Conservation (phyloP, 2,797 vertebrate genomes). For the Austrolebias charrua region DNA sequence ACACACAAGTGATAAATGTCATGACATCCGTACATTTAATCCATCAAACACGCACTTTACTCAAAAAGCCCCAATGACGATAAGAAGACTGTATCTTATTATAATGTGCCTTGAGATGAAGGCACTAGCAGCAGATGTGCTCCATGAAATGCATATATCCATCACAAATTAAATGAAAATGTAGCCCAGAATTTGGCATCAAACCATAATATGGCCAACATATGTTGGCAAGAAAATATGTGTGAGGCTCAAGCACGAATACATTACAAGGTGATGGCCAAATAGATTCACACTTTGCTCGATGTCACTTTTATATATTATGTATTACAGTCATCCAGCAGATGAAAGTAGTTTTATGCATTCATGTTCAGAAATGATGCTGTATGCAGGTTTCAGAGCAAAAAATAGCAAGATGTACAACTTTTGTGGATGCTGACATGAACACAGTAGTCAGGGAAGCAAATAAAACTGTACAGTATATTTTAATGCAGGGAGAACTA, state of each 20-base stretch:
- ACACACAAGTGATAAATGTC: constrained; percentile 62
- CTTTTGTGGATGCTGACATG: constrained; percentile 7
- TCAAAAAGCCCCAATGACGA: constrained; percentile 7
- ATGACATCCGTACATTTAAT: constrained; percentile 67
- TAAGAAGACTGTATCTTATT: constrained; percentile 30
- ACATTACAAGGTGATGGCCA: constrained; percentile 48
- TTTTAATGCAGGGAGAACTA: constrained; percentile 29
- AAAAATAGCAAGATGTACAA: constrained; percentile 61
- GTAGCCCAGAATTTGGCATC: constrained; percentile 25
- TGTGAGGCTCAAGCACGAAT: constrained; percentile 46
- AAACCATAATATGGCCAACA: constrained; percentile 28
- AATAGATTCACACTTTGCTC: constrained; percentile 59
- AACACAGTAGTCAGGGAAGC: constrained; percentile 10
- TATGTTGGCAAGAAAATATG: constrained; percentile 47
- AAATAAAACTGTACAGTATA: constrained; percentile 49
- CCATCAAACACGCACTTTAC: constrained; percentile 62
- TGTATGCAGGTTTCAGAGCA: constrained; percentile 48
- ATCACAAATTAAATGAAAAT: constrained; percentile 39
- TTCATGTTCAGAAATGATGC: constrained; percentile 46
- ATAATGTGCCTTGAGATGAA: constrained; percentile 38
- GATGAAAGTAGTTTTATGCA: constrained; percentile 58
- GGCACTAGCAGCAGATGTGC: constrained; percentile 33
- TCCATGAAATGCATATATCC: constrained; percentile 29
- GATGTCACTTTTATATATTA: constrained; percentile 57
- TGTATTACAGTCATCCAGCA: constrained; percentile 44